Evolutionary conservation across 2,113 vertebrate species (phyloP).

Genomic region (Oryzias javanicus): DNA sequence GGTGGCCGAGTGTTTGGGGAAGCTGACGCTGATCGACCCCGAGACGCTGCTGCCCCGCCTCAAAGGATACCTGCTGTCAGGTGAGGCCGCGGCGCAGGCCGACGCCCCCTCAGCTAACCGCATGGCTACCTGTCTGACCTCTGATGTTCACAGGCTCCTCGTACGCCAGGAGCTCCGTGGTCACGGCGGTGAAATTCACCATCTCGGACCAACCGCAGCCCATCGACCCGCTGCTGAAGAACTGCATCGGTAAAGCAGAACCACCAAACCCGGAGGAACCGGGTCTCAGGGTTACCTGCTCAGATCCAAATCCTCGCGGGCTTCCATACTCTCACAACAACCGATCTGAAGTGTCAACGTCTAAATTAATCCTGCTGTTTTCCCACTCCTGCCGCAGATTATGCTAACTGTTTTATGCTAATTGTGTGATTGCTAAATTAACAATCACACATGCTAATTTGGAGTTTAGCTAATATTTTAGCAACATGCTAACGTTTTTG

Average conservation of each 20-base stretch:
- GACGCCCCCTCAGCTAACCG: neutral
- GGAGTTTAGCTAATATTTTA: no score
- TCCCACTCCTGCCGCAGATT: no score
- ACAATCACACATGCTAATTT: no score
- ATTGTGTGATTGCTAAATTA: no score
- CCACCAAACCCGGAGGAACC: neutral
- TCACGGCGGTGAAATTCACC: constrained; percentile 97
- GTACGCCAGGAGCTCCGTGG: constrained; percentile 96
- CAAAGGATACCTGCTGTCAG: constrained; percentile 95
- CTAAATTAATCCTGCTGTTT: no score
- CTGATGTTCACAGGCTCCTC: constrained; percentile 83
- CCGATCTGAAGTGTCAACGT: no score
- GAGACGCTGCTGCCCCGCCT: constrained; percentile 94
- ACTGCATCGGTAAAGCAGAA: constrained; percentile 88
- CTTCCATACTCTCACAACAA: no score
- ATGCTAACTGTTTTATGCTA: no score
- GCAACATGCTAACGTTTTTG: no score
- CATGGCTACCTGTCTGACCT: no score
- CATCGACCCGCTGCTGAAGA: constrained; percentile 96
- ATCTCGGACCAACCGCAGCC: constrained; percentile 98
- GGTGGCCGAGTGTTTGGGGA: constrained; percentile 96
- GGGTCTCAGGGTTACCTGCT: no score
- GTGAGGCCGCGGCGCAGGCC: constrained; percentile 54
- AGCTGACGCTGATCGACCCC: constrained; percentile 94
- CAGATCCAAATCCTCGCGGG: no score